Conservation (phyloP, 2,888 invertebrate genomes). For the Lymantria dispar region DNA sequence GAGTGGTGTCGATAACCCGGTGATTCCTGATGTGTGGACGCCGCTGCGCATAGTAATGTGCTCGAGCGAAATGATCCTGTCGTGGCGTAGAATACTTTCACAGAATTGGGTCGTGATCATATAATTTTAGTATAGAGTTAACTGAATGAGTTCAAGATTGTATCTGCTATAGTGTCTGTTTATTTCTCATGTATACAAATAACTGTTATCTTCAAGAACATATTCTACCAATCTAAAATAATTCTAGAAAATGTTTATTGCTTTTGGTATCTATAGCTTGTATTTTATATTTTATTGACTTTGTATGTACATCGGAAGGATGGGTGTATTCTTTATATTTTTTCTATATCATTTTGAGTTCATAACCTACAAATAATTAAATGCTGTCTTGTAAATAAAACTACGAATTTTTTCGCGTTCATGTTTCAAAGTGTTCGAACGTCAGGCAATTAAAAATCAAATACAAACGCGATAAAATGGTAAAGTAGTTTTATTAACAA, state of each 20-base stretch:
- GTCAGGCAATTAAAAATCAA: too few species aligned
- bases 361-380: too few species aligned
- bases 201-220: not conserved
- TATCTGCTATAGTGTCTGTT: slow-evolving; percentile 8
- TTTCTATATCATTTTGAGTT: too few species aligned
- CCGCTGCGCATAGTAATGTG: slow-evolving; percentile 55
- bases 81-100: slow-evolving; percentile 37
- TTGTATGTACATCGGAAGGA: too few species aligned
- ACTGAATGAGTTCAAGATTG: slow-evolving; percentile 18
- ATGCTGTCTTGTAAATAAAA: too few species aligned
- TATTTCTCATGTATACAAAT: not conserved
- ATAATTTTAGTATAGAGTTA: slow-evolving; percentile 26
- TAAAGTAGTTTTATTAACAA: too few species aligned
- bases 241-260: not conserved
- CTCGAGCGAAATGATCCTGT: slow-evolving; percentile 37
- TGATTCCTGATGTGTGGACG: slow-evolving; percentile 55
- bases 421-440: too few species aligned
- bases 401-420: too few species aligned
- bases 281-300: too few species aligned
- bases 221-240: not conserved
- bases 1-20: slow-evolving; percentile 63
- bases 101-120: slow-evolving; percentile 41
- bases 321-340: too few species aligned
- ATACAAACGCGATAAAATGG: too few species aligned
- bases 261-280: not conserved